These are phyloP conservation scores for Ctenosaura bakeri DNA, from an alignment of 2,797 vertebrate species.

Conservation along the genomic window DNA sequence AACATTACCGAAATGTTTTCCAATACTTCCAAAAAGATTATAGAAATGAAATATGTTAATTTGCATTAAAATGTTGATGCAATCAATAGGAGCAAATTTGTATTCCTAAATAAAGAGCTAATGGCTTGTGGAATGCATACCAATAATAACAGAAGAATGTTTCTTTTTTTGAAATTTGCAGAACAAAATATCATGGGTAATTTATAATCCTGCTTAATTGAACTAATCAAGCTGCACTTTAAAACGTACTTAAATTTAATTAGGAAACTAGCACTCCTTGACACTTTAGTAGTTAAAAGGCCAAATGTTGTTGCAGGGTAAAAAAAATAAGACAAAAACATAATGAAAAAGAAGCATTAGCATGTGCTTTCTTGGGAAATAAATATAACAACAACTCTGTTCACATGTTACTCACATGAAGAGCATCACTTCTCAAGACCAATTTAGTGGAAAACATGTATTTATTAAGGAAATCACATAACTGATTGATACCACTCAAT, in stretches of 20 bases:
- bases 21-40: constrained; percentile 38
- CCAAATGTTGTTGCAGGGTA: constrained; percentile 22
- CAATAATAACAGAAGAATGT: constrained; percentile 54
- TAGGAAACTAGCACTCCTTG: constrained; percentile 26
- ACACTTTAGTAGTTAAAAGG: constrained; percentile 29
- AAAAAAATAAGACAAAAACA: constrained; percentile 33
- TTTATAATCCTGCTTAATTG: constrained; percentile 65
- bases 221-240: constrained; percentile 67
- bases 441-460: too few relatives aligned
- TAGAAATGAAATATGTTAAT: constrained; percentile 52
- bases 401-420: too few relatives aligned
- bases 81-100: constrained; percentile 44
- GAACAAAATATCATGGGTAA: constrained; percentile 60
- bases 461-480: too few relatives aligned
- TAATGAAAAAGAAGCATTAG: background rate
- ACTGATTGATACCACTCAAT: too few relatives aligned
- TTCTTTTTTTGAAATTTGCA: constrained; percentile 61
- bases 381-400: background rate
- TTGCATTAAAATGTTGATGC: constrained; percentile 45
- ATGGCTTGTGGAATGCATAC: constrained; percentile 41
- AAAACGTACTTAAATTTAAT: constrained; percentile 60
- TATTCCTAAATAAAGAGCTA: constrained; percentile 59
- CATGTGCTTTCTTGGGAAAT: background rate
- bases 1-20: constrained; percentile 37
- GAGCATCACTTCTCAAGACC: too few relatives aligned